phyloP scores from a whole-genome alignment of 1,140 invertebrate species.

The Macrobrachium nipponense region DNA sequence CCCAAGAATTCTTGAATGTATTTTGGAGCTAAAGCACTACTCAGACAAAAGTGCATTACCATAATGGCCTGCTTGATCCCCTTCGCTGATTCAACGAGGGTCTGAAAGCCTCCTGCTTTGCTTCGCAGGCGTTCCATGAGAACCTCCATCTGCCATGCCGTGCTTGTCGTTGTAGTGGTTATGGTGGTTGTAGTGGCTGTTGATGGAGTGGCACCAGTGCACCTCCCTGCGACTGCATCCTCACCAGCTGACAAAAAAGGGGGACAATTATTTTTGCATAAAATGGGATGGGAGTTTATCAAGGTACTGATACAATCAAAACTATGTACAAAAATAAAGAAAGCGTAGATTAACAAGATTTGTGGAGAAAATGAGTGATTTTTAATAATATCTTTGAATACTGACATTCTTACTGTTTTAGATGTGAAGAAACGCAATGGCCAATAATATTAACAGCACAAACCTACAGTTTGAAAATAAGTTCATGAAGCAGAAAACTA shows the following conservation, averaged over 20 bases:
- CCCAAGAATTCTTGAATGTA: no score
- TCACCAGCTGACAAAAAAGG: neutral
- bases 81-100: slow-evolving; percentile 86
- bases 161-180: slow-evolving; percentile 47
- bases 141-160: slow-evolving; percentile 75
- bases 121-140: slow-evolving; percentile 89
- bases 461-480: no score
- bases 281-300: neutral
- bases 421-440: no score
- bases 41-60: slow-evolving; percentile 71
- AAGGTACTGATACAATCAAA: no score
- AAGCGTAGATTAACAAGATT: no score
- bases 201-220: slow-evolving; percentile 4
- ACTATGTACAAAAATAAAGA: no score
- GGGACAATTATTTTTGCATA: neutral
- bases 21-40: slow-evolving; percentile 9
- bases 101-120: slow-evolving; percentile 81
- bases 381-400: no score
- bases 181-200: slow-evolving; percentile 25
- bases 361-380: no score
- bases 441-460: no score
- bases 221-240: neutral
- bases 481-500: no score
- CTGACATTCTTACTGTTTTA: no score
- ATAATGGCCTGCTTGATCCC: slow-evolving; percentile 84